Base-by-base conservation (phyloP, 2,113 vertebrate genomes). In the Leucoraja erinaceus region DNA sequence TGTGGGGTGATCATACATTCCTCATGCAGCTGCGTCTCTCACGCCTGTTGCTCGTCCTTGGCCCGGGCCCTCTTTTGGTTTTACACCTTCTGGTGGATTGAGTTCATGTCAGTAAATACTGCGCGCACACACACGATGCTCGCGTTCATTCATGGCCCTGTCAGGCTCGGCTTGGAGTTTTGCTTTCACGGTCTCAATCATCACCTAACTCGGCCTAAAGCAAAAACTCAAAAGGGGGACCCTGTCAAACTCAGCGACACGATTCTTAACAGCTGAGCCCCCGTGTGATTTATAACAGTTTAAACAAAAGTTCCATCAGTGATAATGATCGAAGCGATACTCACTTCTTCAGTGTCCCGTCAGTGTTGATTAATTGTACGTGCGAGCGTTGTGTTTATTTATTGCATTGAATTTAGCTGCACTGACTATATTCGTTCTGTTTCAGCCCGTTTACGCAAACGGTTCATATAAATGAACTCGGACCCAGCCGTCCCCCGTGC, bases 221-320 rank as follows among this genome's bases (percentile, higher is more conserved):
- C 16, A 33, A 11, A 47, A 61, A 63, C 28, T 31, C 16, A n/a
- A 88, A 88, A 66, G 10, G 38, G 56, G 61, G 83, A n/a, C 11
- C 28, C 14, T 88, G n/a, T 31, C 83, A 31, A 14, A n/a, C 83
- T n/a, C 56, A 12, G 59, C 28, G 1, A 63, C n/a, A 88, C 56
- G 0, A 88, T 61, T 83, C 83, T 63, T 6, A 66, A 88, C 83
- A 88, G 83, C 59, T 66, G 83, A 66, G 59, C 28, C 3, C 38
- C n/a, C 31, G 28, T n/a, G 83, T 88, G 56, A 63, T 88, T 66
- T 88, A 88, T 88, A n/a, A 88, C 59, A 88, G 38, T 18, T 63
- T 63, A 38, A n/a, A 20, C 59, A 38, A 56, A 54, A 61, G 59
- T 88, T 88, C 83, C 59, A 63, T 88, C 28, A 63, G 14, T 61